Base-by-base conservation (phyloP, 2,113 vertebrate species). In the Plecturocebus donacophilus region DNA sequence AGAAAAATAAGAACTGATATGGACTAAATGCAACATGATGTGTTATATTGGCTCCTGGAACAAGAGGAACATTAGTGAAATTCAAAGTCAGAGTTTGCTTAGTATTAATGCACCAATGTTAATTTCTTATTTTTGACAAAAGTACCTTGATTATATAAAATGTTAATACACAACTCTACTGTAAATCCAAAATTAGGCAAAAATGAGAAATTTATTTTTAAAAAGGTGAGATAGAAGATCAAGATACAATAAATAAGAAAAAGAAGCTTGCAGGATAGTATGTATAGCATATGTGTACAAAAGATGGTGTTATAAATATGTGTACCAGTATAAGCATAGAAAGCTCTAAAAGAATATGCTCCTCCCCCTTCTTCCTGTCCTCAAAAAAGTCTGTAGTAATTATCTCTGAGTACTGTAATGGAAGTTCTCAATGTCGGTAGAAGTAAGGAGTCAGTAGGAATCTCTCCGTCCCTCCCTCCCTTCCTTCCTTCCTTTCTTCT, bases 101-200 rank as follows among this genome's bases (percentile, higher is more conserved):
- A 94, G 80, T 66, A 73, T 77, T 35, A 49, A 73, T 11, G 52
- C 45, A 64, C 38, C 58, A 64, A 56, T 75, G 30, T 68, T 42
- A 58, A 80, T 84, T 82, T 87, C 30, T 73, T 76, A n/a, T 71
- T 73, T 92, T 95, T 80, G 38, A 91, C 35, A 83, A 91, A 85
- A 77, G 17, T 64, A 52, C 3, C 66, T 58, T 87, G 7, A 17
- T 68, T 91, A 80, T 77, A 14, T 73, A 91, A 82, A 38, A 64
- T 42, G 38, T 87, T 87, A 27, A 75, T 38, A 56, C 73, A 82
- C 16, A 80, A 91, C 17, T 84, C 79, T 94, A 56, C n/a, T 58
- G 7, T 75, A 94, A 88, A 58, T 75, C 40, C 0, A 68, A 96
- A 90, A 86, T 94, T 79, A 68, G 54, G 49, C 9, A 14, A 68